Base-by-base conservation (phyloP, 1,140 invertebrate species). In the Procambarus clarkii region DNA sequence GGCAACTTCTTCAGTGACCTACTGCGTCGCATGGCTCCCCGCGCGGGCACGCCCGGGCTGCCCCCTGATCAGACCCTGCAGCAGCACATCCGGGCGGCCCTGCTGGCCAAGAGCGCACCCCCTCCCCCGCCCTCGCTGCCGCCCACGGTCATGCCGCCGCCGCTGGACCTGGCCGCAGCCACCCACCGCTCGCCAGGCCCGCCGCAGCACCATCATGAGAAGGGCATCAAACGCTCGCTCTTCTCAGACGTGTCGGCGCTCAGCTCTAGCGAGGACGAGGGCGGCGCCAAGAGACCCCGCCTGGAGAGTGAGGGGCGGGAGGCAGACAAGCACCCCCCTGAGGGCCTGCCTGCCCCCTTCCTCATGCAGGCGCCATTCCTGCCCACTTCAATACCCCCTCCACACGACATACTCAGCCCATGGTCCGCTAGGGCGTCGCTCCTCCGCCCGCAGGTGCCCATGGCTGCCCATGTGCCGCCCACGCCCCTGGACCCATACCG, bases 1-100 rank as follows among this genome's bases (percentile, higher is more conserved):
- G 92, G 92, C 18, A 93, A 93, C 74, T 93, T 93, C 82, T 93
- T 93, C 87, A 93, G 92, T 78, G 92, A 93, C 86, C 86, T 93
- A 13, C 87, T 93, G 48, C 86, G 92, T 9, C 80, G 92, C 15
- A 93, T 93, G 92, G 92, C 92, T 0, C 92, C 92, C 15, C 87
- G 92, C 3, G 86, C 91, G 13, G 91, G 91, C 69, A 90, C 87
- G 7, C 92, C 92, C 0, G 92, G 92, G n/a, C 91, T 92, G 58
- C 91, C 92, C 11, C 91, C 91, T 18, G 92, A 93, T 69, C 81
- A 91, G 44, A 92, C 89, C 7, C 82, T 93, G 9, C 92, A 93
- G 71, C 92, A 93, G 77, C 92, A 93, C 77, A 91, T 93, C 60
- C 82, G 92, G 48, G 92, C 92, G 18, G 92, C 92, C 45, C 92